Base-by-base conservation (phyloP, 2,797 vertebrate genomes). In the Parauchenoglanis punctatus region DNA sequence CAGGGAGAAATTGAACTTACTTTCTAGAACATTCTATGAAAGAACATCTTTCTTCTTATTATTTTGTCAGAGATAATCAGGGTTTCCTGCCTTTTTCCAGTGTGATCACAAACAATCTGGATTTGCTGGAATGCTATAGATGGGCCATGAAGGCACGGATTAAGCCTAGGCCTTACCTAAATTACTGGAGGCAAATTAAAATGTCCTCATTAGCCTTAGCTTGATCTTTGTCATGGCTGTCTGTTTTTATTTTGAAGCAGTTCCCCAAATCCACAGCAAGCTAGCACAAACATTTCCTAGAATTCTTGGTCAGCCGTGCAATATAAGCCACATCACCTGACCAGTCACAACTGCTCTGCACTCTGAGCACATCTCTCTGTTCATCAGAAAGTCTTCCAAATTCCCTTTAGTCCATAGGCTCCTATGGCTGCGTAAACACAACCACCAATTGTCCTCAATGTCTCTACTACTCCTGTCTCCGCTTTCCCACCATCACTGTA, bases 1-100 rank as follows among this genome's bases (percentile, higher is more conserved):
- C 28, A 18, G 59, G 83, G 86, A 40, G 23, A 56, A 88, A 81
- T 11, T 73, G 5, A 67, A 58, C 20, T 65, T 49, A n/a, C 58
- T 35, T 81, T 58, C 75, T 89, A 58, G 81, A 86, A 88, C 25
- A 59, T 68, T 77, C 59, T 68, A 78, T 73, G 40, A 49, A 35
- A 44, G 61, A 82, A 46, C 10, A 28, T 82, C 63, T 68, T 52
- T 83, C 17, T 81, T 46, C 56, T 44, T 61, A n/a, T 44, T 81
- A 81, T 59, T 81, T 81, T 35, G 49, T 31, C 44, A 49, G 44
- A 49, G 44, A n/a, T 11, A 49, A n/a, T 49, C 44, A 25, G 23
- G 8, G 44, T 52, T 73, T 61, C 67, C 7, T 46, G 54, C 18
- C 25, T 17, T 85, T 76, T 52, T 35, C 17, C 54, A 72, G 13